phyloP scores from a whole-genome alignment of 1,140 invertebrate species.

The Phocides pigmalion region DNA sequence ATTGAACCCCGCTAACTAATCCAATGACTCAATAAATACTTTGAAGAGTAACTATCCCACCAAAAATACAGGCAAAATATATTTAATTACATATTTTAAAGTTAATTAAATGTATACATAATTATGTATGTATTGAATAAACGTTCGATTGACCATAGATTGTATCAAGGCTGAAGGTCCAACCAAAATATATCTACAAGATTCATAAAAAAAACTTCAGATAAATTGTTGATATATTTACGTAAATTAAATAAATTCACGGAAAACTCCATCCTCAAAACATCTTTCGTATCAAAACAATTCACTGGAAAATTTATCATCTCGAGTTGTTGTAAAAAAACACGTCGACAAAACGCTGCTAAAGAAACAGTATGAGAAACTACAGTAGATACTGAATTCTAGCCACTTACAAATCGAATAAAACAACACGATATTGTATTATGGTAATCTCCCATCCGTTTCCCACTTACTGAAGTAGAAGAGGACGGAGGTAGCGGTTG shows the following conservation, averaged over 20 bases:
- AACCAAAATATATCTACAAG: no score
- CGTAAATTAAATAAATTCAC: neutral
- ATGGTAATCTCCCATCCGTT: conserved; percentile 58
- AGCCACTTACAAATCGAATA: conserved; percentile 77
- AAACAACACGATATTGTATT: conserved; percentile 79
- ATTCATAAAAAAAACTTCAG: no score
- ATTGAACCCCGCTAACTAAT: no score
- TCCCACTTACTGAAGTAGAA: conserved; percentile 50
- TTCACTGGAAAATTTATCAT: conserved; percentile 50
- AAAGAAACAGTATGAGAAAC: conserved; percentile 76
- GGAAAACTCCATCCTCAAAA: neutral
- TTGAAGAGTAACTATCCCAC: no score
- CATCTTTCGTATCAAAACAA: conserved; percentile 27
- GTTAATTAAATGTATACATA: no score
- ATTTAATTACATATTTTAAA: no score
- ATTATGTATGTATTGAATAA: no score
- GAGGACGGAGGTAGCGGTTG: conserved; percentile 61
- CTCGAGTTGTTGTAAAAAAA: conserved; percentile 39
- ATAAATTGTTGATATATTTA: no score
- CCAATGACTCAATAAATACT: no score
- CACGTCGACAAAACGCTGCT: conserved; percentile 49
- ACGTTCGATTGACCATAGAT: no score
- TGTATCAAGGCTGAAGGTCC: no score
- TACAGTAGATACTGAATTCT: conserved; percentile 64
- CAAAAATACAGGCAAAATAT: no score